phyloP scores from a whole-genome alignment of 2,797 vertebrate species.

The Bradypodion pumilum region DNA sequence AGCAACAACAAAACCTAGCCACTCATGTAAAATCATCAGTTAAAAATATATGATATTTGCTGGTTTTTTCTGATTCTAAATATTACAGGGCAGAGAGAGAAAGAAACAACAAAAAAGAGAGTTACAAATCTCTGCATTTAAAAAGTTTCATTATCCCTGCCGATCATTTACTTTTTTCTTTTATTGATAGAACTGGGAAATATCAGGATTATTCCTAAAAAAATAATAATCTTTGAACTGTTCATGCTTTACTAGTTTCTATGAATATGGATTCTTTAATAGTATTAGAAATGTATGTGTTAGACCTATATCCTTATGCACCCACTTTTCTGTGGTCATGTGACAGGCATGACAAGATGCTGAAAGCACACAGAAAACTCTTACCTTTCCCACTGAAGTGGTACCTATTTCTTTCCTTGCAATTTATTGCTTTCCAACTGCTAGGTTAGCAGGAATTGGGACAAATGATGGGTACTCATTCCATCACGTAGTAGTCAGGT shows the following conservation, averaged over 20 bases:
- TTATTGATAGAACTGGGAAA: slow-evolving; percentile 42
- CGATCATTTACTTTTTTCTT: slow-evolving; percentile 25
- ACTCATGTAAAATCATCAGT: slow-evolving; percentile 16
- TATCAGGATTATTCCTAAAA: slow-evolving; percentile 42
- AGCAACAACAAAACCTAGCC: neutral
- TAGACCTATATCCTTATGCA: slow-evolving; percentile 58
- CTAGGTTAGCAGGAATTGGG: no score
- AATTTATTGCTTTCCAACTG: no score
- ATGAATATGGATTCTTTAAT: slow-evolving; percentile 56
- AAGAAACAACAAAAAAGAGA: no score
- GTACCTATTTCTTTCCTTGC: no score
- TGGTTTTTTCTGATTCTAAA: neutral
- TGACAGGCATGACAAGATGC: no score
- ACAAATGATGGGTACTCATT: no score
- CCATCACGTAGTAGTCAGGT: no score
- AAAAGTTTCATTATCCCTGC: neutral
- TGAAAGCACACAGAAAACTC: no score
- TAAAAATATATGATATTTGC: slow-evolving; percentile 27
- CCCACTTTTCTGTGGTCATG: no score
- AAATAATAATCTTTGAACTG: slow-evolving; percentile 53
- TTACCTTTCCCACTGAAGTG: no score
- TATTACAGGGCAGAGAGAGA: neutral
- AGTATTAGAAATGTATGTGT: slow-evolving; percentile 68
- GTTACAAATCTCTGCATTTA: neutral
- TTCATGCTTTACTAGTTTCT: slow-evolving; percentile 53